Base-by-base conservation (phyloP, 2,113 vertebrate genomes). In the Tylochromis polylepis region DNA sequence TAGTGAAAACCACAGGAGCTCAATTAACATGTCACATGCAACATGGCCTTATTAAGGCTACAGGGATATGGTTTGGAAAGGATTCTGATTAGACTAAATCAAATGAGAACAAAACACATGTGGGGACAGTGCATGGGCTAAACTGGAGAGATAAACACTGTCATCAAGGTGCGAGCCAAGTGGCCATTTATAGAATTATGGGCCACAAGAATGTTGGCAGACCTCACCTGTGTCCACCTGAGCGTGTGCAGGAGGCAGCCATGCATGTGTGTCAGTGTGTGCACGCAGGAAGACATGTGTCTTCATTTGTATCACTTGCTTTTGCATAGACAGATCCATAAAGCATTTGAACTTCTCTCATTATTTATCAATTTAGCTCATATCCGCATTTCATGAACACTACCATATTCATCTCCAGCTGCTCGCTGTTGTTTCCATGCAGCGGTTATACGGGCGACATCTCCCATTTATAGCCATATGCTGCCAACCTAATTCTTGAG, bases 401-500 rank as follows among this genome's bases (percentile, higher is more conserved):
- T 10, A 57, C 79, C 85, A 79, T 84, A 88, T 92, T 90, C 60
- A 14, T 92, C 72, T 90, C 85, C 89, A 92, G 93, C 88, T 93
- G 91, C 88, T 90, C 59, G 15, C 86, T 59, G 80, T 85, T 81
- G 85, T 90, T 88, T 81, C 62, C 27, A 85, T 49, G 87, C 82
- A 36, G 84, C 87, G 79, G 38, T 86, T 75, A 57, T 85, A 83
- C 38, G 78, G 81, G 62, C 84, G 79, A 67, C 82, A 20, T 85
- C 55, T 92, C 89, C 58, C 77, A 90, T 88, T 83, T 46, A n/a
- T 84, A 55, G 56, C 88, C 94, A 88, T 91, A 93, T 92, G 92
- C 91, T 85, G 86, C 87, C 89, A 85, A 85, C 16, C 27, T 77
- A 84, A 90, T 83, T 92, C 85, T 86, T 60, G 85, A 92, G 84